Conservation (phyloP, 2,888 invertebrate species). For the Drosophila dives region DNA sequence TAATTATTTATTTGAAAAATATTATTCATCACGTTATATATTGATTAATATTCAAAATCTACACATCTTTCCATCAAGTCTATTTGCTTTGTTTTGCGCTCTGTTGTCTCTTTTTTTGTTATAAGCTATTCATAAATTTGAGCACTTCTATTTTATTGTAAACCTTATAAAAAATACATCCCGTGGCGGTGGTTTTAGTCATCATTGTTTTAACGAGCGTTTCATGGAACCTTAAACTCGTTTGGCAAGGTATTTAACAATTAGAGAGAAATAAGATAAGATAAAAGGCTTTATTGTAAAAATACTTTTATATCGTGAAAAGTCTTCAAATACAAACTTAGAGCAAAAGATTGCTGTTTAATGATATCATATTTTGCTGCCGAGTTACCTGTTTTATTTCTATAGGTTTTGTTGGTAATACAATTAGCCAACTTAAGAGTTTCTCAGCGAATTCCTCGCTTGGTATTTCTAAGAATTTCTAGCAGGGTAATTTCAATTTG, state of each 20-base stretch:
- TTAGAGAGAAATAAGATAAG: conserved; percentile 6
- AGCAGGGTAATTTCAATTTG: conserved; percentile 42
- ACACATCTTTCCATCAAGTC: background rate
- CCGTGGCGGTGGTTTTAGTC: conserved; percentile 9
- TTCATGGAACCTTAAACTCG: conserved; percentile 33
- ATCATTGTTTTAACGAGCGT: conserved; percentile 23
- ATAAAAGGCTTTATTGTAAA: conserved; percentile 14
- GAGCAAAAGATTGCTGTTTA: background rate
- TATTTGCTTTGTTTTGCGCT: too few species aligned
- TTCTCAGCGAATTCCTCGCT: conserved; percentile 28
- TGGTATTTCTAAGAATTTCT: conserved; percentile 34
- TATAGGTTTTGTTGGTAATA: background rate
- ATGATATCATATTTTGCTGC: background rate
- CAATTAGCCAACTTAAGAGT: background rate
- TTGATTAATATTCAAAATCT: background rate
- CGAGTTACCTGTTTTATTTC: background rate
- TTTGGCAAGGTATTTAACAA: conserved; percentile 38
- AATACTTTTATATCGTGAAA: conserved; percentile 4
- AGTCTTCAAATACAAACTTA: background rate
- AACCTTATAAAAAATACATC: conserved; percentile 9
- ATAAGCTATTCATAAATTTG: background rate
- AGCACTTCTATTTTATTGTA: background rate
- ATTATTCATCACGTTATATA: background rate
- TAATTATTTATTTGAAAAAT: background rate
- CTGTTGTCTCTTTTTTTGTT: background rate